phyloP scores from a whole-genome alignment of 2,797 vertebrate species.

The Macropus fuliginosus region DNA sequence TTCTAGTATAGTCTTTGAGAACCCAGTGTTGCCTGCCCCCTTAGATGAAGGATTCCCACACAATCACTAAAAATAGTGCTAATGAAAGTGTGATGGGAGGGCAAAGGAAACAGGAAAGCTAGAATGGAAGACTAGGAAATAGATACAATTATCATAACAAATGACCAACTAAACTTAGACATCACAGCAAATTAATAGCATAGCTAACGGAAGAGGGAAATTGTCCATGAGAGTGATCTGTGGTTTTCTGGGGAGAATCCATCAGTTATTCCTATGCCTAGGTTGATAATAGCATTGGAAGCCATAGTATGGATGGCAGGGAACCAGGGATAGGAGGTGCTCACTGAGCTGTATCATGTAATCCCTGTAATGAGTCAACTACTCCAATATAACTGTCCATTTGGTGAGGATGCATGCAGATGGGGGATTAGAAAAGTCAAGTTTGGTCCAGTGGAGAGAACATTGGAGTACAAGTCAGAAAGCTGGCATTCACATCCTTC shows the following conservation, averaged over 20 bases:
- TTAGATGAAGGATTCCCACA: neutral
- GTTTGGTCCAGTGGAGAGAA: neutral
- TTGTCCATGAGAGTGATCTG: neutral
- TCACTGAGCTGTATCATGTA: neutral
- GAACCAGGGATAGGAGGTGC: neutral
- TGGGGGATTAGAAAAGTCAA: neutral
- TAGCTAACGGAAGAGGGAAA: accelerated
- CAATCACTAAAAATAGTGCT: neutral
- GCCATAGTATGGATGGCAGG: neutral
- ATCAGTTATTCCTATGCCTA: neutral
- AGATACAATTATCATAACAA: neutral
- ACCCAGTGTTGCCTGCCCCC: neutral
- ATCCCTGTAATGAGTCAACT: neutral
- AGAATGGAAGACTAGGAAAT: neutral
- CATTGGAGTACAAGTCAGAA: neutral
- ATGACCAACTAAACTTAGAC: neutral
- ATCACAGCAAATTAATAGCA: neutral
- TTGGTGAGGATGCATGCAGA: neutral
- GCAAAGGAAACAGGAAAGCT: neutral
- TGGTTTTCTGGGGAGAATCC: accelerated
- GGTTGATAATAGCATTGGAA: neutral
- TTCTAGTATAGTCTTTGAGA: neutral
- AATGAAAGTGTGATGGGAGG: neutral
- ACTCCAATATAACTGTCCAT: neutral
- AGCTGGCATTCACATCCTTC: neutral